These are phyloP conservation scores for Aulostomus chinensis DNA, from an alignment of 2,797 vertebrate species.

Conservation along the genomic window DNA sequence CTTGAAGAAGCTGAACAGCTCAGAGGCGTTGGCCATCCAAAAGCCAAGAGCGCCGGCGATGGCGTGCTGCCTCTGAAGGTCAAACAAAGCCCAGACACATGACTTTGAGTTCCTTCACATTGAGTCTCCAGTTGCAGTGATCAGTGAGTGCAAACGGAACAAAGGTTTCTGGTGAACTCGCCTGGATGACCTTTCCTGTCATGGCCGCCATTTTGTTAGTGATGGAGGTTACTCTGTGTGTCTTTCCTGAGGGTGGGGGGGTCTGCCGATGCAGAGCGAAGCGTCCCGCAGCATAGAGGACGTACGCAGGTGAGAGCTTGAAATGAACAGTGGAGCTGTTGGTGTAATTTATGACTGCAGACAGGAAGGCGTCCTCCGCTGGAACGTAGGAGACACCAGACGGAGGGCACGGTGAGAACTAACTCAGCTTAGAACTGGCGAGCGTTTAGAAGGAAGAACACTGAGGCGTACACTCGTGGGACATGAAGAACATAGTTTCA, in stretches of 20 bases:
- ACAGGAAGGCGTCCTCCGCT: slow-evolving; percentile 91
- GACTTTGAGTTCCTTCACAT: too few relatives aligned
- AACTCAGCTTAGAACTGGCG: too few relatives aligned
- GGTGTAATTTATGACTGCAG: slow-evolving; percentile 91
- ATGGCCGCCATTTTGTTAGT: slow-evolving; percentile 90
- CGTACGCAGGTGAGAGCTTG: slow-evolving; percentile 90
- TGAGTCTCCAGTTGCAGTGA: too few relatives aligned
- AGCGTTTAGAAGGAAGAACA: too few relatives aligned
- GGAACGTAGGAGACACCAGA: slow-evolving; percentile 41
- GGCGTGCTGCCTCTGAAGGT: slow-evolving; percentile 87
- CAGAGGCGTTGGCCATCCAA: slow-evolving; percentile 95
- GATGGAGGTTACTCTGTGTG: slow-evolving; percentile 78
- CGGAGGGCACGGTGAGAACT: slow-evolving; percentile 17
- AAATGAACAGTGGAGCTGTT: slow-evolving; percentile 94
- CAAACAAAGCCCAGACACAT: not conserved
- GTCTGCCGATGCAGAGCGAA: slow-evolving; percentile 79
- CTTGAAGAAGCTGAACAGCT: slow-evolving; percentile 92
- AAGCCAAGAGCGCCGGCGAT: slow-evolving; percentile 89
- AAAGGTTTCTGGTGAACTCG: slow-evolving; percentile 58
- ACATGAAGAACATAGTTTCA: too few relatives aligned
- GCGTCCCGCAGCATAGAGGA: slow-evolving; percentile 87
- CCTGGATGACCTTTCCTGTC: slow-evolving; percentile 91
- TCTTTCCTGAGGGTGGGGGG: slow-evolving; percentile 67
- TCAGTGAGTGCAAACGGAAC: not conserved
- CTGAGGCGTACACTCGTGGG: too few relatives aligned